Conservation (phyloP, 2,113 vertebrate genomes). For the Sinocyclocheilus anophthalmus region DNA sequence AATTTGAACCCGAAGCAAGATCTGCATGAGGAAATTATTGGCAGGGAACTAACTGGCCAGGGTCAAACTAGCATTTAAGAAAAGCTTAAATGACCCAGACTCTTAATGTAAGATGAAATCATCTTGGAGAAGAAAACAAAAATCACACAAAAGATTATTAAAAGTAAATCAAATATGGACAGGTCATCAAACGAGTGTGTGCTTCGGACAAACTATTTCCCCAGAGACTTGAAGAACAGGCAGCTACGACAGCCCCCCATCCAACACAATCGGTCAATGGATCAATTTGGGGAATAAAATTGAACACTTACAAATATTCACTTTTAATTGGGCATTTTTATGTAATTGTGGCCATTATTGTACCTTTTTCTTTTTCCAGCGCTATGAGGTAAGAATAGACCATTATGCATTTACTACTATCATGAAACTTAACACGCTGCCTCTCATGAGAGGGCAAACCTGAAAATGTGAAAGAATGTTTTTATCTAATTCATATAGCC, state of each 20-base stretch:
- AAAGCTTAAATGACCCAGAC: not conserved
- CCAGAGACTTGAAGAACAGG: conserved; percentile 22
- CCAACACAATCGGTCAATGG: not conserved
- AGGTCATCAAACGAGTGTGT: conserved; percentile 14
- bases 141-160: not conserved
- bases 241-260: not conserved
- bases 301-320: not conserved
- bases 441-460: not conserved
- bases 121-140: not conserved
- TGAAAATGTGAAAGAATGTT: not conserved
- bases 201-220: conserved; percentile 15
- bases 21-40: not conserved
- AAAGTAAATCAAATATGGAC: not conserved
- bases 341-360: not conserved
- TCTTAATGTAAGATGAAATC: not conserved
- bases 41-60: not conserved
- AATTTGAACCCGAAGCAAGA: not conserved
- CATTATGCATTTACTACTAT: not conserved
- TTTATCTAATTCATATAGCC: not conserved
- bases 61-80: not conserved
- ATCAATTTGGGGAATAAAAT: not conserved
- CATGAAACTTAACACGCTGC: not conserved
- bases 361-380: conserved; percentile 20
- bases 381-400: not conserved
- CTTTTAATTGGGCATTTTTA: not conserved